These are phyloP conservation scores for Coilia nasus DNA, from an alignment of 2,797 vertebrate genomes.

Conservation along the genomic window DNA sequence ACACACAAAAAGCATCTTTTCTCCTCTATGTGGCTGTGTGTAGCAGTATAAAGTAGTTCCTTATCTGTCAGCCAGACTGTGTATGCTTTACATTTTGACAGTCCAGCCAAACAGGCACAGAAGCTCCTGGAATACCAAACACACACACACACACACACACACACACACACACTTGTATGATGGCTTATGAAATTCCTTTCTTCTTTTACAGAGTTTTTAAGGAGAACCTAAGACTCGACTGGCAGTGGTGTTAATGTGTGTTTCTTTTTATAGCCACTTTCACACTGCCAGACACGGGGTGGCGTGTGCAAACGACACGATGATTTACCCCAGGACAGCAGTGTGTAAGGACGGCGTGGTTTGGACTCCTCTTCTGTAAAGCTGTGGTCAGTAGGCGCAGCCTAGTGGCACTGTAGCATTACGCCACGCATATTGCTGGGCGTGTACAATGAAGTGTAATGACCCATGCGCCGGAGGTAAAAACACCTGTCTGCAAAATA, in stretches of 20 bases:
- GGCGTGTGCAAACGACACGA: too few relatives aligned
- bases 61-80: constrained; percentile 42
- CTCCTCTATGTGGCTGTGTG: constrained; percentile 13
- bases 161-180: neutral
- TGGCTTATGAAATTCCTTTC: neutral
- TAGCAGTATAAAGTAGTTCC: constrained; percentile 39
- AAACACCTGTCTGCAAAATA: too few relatives aligned
- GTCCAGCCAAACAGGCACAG: constrained; percentile 26
- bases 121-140: neutral
- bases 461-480: too few relatives aligned
- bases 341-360: too few relatives aligned
- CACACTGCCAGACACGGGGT: too few relatives aligned
- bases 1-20: constrained; percentile 9
- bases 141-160: neutral
- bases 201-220: neutral
- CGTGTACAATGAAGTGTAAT: too few relatives aligned
- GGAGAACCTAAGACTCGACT: neutral
- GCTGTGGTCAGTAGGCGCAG: too few relatives aligned
- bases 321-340: too few relatives aligned
- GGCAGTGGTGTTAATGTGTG: neutral
- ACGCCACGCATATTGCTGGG: too few relatives aligned
- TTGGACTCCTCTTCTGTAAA: too few relatives aligned
- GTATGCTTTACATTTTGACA: constrained; percentile 39
- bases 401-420: too few relatives aligned
- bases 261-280: neutral